Percentiles rank a stretch among this genome's conserved stretches.
These are phyloP conservation scores for Diadegma fenestrale DNA, from an alignment of 2,888 invertebrate species.

Conservation along the genomic window DNA sequence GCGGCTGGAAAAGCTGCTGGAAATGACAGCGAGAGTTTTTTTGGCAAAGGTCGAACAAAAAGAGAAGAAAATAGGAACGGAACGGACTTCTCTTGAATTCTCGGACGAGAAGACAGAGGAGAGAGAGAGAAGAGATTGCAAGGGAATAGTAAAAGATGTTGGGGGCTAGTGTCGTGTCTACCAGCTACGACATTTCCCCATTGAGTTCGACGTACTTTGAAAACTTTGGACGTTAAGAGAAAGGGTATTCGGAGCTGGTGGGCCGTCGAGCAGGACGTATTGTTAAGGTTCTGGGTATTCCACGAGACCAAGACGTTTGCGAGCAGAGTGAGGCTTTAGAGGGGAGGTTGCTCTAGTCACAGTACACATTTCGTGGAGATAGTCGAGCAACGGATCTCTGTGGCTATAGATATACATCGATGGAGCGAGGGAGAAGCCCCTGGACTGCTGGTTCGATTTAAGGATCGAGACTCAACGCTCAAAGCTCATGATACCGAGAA, in stretches of 20 bases:
- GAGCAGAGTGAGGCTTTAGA: slow-evolving; percentile 40
- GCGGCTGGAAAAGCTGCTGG: slow-evolving; percentile 4
- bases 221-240: slow-evolving; percentile 85
- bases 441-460: slow-evolving; percentile 78
- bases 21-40: slow-evolving; percentile 9
- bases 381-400: slow-evolving; percentile 4
- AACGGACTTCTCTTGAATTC: slow-evolving; percentile 59
- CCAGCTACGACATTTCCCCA: slow-evolving; percentile 77
- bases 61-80: slow-evolving; percentile 56
- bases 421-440: slow-evolving; percentile 69
- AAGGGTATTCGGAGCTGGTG: slow-evolving; percentile 80
- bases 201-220: slow-evolving; percentile 83
- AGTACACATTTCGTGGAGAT: slow-evolving; percentile 27
- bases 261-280: slow-evolving; percentile 81
- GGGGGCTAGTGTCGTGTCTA: slow-evolving; percentile 67
- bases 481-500: slow-evolving; percentile 63
- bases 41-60: slow-evolving; percentile 68
- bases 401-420: neutral
- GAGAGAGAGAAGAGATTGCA: slow-evolving; percentile 40
- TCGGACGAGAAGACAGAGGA: slow-evolving; percentile 53
- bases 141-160: slow-evolving; percentile 36
- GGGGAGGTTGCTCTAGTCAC: slow-evolving; percentile 72
- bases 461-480: slow-evolving; percentile 68
- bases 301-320: slow-evolving; percentile 63
- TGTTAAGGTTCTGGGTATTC: slow-evolving; percentile 79